Evolutionary conservation across 92 coral and sea anemone genomes (phyloP).

Genomic region (Porites evermanni): DNA sequence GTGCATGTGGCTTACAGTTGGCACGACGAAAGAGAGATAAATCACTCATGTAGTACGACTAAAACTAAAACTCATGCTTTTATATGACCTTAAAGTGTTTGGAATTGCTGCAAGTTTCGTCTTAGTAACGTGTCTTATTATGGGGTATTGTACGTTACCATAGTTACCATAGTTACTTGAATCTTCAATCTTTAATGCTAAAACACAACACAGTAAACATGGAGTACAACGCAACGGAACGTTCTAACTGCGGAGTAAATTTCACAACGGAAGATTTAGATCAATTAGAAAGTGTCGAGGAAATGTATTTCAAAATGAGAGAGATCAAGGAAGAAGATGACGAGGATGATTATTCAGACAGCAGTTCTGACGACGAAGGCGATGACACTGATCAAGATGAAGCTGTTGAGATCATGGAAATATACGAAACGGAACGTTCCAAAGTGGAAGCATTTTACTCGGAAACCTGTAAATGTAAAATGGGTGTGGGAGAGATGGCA

Average conservation of each 20-base stretch:
- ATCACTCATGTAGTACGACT: too few relatives aligned
- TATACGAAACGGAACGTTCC: slow-evolving; percentile 2
- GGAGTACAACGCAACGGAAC: slow-evolving; percentile 16
- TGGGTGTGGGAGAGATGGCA: slow-evolving; percentile 1
- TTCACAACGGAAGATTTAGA: not conserved
- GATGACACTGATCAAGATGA: slow-evolving; percentile 6
- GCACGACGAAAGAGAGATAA: too few relatives aligned
- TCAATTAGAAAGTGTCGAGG: slow-evolving; percentile 29
- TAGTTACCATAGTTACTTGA: slow-evolving; percentile 9
- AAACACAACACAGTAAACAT: slow-evolving; percentile 18
- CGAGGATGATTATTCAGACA: slow-evolving; percentile 33
- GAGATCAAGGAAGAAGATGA: slow-evolving; percentile 41
- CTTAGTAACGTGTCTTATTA: not conserved
- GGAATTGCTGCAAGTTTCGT: not conserved
- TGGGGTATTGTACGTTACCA: slow-evolving; percentile 1
- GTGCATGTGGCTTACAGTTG: too few relatives aligned
- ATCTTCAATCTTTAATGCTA: not conserved
- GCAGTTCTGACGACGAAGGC: slow-evolving; percentile 33
- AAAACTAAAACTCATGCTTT: too few relatives aligned
- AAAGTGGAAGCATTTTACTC: slow-evolving; percentile 24
- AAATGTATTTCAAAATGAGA: slow-evolving; percentile 32
- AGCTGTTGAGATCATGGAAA: slow-evolving; percentile 22
- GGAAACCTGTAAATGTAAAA: slow-evolving; percentile 37
- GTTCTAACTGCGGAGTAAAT: slow-evolving; percentile 27
- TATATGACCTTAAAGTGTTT: too few relatives aligned